Evolutionary conservation across 2,113 vertebrate species (phyloP), one percentile per base, ranked within the genome.

Genomic region (Carlito syrichta): DNA sequence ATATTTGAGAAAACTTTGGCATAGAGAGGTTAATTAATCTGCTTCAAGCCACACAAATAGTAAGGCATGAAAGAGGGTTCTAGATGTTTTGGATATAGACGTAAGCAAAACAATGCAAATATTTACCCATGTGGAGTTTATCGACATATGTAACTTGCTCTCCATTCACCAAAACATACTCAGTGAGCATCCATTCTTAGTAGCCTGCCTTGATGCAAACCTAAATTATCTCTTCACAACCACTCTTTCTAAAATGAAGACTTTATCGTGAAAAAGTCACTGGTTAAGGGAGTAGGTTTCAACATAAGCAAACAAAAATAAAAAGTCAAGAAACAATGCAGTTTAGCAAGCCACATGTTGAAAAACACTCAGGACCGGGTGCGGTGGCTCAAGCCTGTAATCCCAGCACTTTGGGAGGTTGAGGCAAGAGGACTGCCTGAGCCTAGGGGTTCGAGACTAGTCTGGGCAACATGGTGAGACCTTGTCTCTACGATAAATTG

Each of bases 61-160:
- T 76, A 86, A 87, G 45, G 60, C 40, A 35, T 25, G n/a, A 89
- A 85, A 76, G 1, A 82, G 69, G 23, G 32, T 87, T 77, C 48
- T 17, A 83, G 81, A 58, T 86, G 38, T 94, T 94, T 77, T 17
- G n/a, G n/a, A 74, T 68, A 82, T 8, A 76, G 35, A 92, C 5
- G 81, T 82, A 66, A 86, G 60, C 30, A 96, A 79, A n/a, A 74
- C n/a, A 91, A 60, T 69, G 40, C 17, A 74, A 30, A 5, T 38
- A 73, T 63, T 9, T 73, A 52, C 27, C 68, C 30, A 71, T 84
- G 69, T 43, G 50, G 86, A 68, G 73, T 32, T 69, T 71, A 94
- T 22, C 69, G 91, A 71, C 60, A 86, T 48, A 62, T 38, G 90
- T 73, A 94, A 84, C 35, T 85, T 94, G 66, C 45, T 95, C 74